phyloP scores from a whole-genome alignment of 2,113 vertebrate genomes.

The Tautogolabrus adspersus region DNA sequence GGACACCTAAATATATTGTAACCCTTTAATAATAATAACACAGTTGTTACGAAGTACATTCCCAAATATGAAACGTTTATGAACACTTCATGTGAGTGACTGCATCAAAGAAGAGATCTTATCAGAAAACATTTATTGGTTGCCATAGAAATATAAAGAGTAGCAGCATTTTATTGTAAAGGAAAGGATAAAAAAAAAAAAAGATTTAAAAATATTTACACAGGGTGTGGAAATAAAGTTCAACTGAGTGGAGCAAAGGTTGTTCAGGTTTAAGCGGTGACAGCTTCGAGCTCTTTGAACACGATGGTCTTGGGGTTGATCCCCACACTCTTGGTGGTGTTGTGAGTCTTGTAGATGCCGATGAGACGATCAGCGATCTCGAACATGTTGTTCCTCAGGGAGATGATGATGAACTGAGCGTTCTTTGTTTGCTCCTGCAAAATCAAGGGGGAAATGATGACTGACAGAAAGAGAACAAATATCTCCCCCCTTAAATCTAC shows the following conservation, averaged over 20 bases:
- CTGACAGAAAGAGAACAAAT: background rate
- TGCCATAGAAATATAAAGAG: slow-evolving; percentile 14
- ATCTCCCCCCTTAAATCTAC: too few species aligned
- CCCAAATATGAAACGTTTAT: too few species aligned
- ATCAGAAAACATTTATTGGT: slow-evolving; percentile 55
- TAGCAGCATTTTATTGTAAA: slow-evolving; percentile 61
- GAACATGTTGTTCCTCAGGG: slow-evolving; percentile 99
- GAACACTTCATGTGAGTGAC: background rate
- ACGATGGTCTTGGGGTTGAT: slow-evolving; percentile 93
- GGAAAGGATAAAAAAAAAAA: background rate
- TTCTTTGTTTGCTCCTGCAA: slow-evolving; percentile 98
- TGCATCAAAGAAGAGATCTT: background rate
- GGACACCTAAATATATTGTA: too few species aligned
- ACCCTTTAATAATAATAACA: too few species aligned
- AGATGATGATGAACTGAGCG: slow-evolving; percentile 99
- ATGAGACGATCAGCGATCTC: slow-evolving; percentile 96
- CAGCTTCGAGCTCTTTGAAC: slow-evolving; percentile 81
- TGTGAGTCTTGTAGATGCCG: slow-evolving; percentile 96
- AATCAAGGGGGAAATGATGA: background rate
- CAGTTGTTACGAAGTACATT: too few species aligned
- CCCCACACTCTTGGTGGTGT: slow-evolving; percentile 93
- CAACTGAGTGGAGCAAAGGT: rapidly evolving
- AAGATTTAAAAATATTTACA: slow-evolving; percentile 59
- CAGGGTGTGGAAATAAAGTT: background rate
- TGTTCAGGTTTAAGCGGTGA: background rate